Evolutionary conservation across 2,113 vertebrate genomes (phyloP).

Genomic region (Mobula hypostoma): DNA sequence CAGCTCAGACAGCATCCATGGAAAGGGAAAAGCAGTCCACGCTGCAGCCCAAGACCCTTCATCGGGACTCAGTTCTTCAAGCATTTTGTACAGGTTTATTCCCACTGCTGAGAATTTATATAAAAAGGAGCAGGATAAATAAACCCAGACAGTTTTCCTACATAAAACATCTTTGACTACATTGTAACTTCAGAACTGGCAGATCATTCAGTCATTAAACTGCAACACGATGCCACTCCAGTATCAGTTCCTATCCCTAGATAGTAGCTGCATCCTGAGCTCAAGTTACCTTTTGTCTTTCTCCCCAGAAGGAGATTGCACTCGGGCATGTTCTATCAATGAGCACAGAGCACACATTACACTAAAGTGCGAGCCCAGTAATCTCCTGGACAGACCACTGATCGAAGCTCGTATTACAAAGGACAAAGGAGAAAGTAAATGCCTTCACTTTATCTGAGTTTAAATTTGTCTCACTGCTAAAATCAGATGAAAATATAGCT

Average conservation of each 20-base stretch:
- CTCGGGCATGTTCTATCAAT: background rate
- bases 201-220: constrained; percentile 22
- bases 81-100: background rate
- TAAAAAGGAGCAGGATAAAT: background rate
- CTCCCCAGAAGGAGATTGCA: background rate
- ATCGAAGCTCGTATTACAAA: constrained; percentile 55
- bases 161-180: background rate
- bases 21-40: too few relatives aligned
- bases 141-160: background rate
- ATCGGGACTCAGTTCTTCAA: too few relatives aligned
- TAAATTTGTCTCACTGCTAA: constrained; percentile 57
- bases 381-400: constrained; percentile 51
- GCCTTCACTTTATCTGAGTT: constrained; percentile 54
- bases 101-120: background rate
- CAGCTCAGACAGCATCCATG: too few relatives aligned
- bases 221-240: background rate
- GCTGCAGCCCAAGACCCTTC: too few relatives aligned
- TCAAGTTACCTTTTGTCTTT: constrained; percentile 15
- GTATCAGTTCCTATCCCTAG: background rate
- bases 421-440: constrained; percentile 49
- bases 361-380: constrained; percentile 32
- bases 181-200: background rate
- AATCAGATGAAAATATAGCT: constrained; percentile 44
- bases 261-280: background rate
- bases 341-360: constrained; percentile 44